phyloP scores from a whole-genome alignment of 2,888 invertebrate genomes.

The Xylota sylvarum region DNA sequence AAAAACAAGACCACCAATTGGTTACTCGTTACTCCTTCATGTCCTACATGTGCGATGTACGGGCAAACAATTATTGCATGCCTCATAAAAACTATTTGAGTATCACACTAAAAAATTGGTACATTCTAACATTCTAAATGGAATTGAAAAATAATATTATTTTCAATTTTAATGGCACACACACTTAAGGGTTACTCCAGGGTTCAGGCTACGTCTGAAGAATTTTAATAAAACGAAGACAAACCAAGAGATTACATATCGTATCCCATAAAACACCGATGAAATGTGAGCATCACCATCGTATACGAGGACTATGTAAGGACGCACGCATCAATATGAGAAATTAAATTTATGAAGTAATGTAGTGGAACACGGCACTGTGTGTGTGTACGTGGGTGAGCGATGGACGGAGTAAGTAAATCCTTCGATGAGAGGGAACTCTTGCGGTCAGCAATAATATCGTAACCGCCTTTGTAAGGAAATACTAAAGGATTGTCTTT shows the following conservation, averaged over 20 bases:
- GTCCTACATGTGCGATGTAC: too few species aligned
- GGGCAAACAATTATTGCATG: not conserved
- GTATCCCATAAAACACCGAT: slow-evolving; percentile 21
- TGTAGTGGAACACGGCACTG: not conserved
- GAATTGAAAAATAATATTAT: slow-evolving; percentile 1
- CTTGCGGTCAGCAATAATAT: slow-evolving; percentile 21
- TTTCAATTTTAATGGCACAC: slow-evolving; percentile 19
- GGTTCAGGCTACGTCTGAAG: not conserved
- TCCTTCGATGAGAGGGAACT: not conserved
- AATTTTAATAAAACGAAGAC: slow-evolving; percentile 5
- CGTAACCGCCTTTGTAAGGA: not conserved
- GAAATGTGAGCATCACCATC: slow-evolving; percentile 22
- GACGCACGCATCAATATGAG: slow-evolving; percentile 15
- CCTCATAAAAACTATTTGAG: slow-evolving; percentile 7
- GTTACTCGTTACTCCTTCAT: too few species aligned
- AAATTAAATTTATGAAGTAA: slow-evolving; percentile 31
- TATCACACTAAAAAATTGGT: slow-evolving; percentile 5
- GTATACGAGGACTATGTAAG: not conserved
- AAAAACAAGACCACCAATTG: not conserved
- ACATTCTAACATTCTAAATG: not conserved
- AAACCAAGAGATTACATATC: not conserved
- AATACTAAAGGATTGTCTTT: slow-evolving; percentile 27
- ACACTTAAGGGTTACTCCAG: not conserved
- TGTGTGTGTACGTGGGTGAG: not conserved
- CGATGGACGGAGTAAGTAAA: not conserved